Percentiles rank a stretch among this genome's conserved stretches.
Evolutionary conservation across 2,113 vertebrate species (phyloP).

Genomic region (Glareola pratincola): DNA sequence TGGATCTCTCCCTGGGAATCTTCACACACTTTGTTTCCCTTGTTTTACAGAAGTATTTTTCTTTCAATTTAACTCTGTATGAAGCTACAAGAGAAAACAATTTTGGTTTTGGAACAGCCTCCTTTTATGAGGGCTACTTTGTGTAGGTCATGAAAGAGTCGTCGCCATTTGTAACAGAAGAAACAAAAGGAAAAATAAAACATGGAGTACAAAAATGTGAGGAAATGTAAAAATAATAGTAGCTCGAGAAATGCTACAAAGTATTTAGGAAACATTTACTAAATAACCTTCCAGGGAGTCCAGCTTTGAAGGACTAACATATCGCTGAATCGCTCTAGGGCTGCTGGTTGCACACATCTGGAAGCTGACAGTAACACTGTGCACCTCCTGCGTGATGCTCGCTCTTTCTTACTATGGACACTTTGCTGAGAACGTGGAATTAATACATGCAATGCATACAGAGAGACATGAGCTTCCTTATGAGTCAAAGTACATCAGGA

Average conservation of each 20-base stretch:
- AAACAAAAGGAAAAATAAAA: neutral
- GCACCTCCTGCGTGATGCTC: neutral
- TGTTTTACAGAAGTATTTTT: neutral
- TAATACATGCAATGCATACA: neutral
- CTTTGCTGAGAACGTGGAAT: neutral
- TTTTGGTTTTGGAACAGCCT: neutral
- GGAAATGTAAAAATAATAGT: neutral
- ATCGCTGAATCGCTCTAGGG: neutral
- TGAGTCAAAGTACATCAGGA: neutral
- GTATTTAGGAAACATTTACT: neutral
- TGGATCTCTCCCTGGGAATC: neutral
- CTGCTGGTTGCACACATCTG: neutral
- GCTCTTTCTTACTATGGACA: neutral
- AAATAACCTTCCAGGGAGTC: neutral
- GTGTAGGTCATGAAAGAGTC: neutral
- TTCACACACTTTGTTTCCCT: neutral
- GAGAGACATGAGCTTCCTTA: neutral
- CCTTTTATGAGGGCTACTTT: neutral
- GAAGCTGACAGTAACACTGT: neutral
- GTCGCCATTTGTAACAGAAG: neutral
- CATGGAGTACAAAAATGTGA: neutral
- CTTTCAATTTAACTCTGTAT: neutral
- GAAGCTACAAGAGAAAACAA: neutral
- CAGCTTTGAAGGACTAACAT: neutral
- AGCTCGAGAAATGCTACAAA: neutral